Evolutionary conservation across 2,888 invertebrate genomes (phyloP), one percentile per base, ranked within the genome.

Genomic region (Cheilosia vernalis): DNA sequence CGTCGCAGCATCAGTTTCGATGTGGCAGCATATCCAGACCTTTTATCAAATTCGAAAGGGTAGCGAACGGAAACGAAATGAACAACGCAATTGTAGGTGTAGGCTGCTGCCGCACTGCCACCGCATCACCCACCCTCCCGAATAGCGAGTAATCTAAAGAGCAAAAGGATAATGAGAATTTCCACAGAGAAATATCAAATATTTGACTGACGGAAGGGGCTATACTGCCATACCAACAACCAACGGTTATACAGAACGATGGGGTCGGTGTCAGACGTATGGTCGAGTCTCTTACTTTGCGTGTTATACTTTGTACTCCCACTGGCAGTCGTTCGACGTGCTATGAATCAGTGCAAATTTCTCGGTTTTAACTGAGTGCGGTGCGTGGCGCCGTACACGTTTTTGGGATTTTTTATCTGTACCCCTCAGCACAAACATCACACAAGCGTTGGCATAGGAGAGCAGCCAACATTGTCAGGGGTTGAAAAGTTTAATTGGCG

Each of bases 341-440:
- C 73, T 49, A 77, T 78, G 86, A 86, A 86, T 86, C 86, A 82
- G 86, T 86, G 86, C 86, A 67, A 82, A 73, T 73, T 86, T 78
- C 51, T 85, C 70, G 80, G 85, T 80, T 83, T 82, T 58, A 81
- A 63, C 82, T 27, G 58, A 73, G 56, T 77, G 70, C 53, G 63
- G 88, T 89, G 89, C 90, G 88, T 90, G 89, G 88, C 87, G 90
- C 88, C 89, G 87, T 89, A 89, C 90, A 90, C 90, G 90, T 90
- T 90, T 90, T 89, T 88, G 87, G 89, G 90, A 90, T 44, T 58
- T 64, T 78, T 76, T 70, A 63, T 80, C 69, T 58, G n/a, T 40
- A 51, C 40, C 53, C 47, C 56, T 80, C 61, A 58, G 44, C 21
- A 27, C 19, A 53, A 67, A 10, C 17, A 63, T 33, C 37, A 21